phyloP scores from a whole-genome alignment of 2,888 invertebrate genomes.

The Lepidochrysops patricia region DNA sequence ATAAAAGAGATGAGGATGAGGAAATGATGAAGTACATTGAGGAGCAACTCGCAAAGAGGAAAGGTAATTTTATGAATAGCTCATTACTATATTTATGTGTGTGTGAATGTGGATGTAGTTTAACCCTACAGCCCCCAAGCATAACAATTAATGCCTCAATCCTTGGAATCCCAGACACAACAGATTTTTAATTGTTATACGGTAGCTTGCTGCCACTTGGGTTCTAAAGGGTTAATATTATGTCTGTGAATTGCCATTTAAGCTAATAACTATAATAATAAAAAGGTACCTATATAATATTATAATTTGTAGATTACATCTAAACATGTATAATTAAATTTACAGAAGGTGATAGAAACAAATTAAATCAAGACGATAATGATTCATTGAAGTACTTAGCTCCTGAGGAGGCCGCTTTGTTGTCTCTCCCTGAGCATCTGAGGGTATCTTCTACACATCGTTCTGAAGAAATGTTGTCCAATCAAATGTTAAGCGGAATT shows the following conservation, averaged over 20 bases:
- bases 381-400: slow-evolving; percentile 79
- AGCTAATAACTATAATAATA: no score
- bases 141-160: neutral
- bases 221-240: no score
- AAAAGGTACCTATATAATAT: no score
- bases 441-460: slow-evolving; percentile 88
- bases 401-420: slow-evolving; percentile 92
- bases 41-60: slow-evolving; percentile 89
- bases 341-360: slow-evolving; percentile 56
- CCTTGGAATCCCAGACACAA: no score
- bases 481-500: slow-evolving; percentile 99
- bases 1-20: slow-evolving; percentile 97
- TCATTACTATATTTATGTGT: no score
- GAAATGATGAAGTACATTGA: slow-evolving; percentile 92
- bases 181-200: no score
- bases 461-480: slow-evolving; percentile 99
- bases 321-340: slow-evolving; percentile 25
- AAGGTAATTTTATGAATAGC: slow-evolving; percentile 70
- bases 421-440: slow-evolving; percentile 91
- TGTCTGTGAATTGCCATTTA: no score
- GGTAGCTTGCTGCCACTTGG: no score
- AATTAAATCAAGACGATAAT: slow-evolving; percentile 56
- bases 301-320: no score
- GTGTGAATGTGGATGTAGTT: no score
- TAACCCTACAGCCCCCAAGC: no score